These are phyloP conservation scores for Lepidocyrtoides sp. DNA, from an alignment of 2,888 invertebrate genomes.

Conservation along the genomic window DNA sequence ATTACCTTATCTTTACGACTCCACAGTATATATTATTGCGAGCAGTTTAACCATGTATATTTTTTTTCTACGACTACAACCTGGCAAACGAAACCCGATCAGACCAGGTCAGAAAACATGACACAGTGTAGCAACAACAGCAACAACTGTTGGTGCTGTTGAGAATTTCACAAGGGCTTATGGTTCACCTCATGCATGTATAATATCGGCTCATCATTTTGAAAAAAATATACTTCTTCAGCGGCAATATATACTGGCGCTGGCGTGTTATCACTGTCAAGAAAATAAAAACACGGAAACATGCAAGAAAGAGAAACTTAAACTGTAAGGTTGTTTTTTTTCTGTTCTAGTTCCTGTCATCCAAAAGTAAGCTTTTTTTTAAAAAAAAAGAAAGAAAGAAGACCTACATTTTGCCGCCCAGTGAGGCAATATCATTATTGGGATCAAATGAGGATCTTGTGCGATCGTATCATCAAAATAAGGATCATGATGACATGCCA, in stretches of 20 bases:
- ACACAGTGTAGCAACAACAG: too few species aligned
- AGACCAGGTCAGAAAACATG: neutral
- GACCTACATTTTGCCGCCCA: neutral
- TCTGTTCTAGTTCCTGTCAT: too few species aligned
- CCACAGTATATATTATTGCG: neutral
- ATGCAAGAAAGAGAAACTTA: too few species aligned
- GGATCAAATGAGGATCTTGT: neutral
- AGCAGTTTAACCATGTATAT: too few species aligned
- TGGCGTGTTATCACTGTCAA: too few species aligned
- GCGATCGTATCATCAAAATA: neutral
- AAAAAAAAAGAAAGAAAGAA: neutral
- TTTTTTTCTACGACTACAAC: too few species aligned
- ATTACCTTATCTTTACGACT: conserved; percentile 34
- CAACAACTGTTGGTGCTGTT: too few species aligned
- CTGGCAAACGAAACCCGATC: too few species aligned
- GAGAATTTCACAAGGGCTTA: neutral
- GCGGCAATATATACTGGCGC: too few species aligned
- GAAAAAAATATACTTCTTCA: neutral
- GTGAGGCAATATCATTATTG: neutral
- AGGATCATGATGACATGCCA: neutral
- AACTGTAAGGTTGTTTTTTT: too few species aligned
- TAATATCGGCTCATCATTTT: conserved; percentile 26
- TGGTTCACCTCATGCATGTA: conserved; percentile 9
- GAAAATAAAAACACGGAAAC: too few species aligned
- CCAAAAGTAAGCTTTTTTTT: too few species aligned